A percentile compares a stretch with the other conserved stretches of the same genome.
These are phyloP conservation scores for Tryphoninae sp. DNA, from an alignment of 2,888 invertebrate species.

Conservation along the genomic window DNA sequence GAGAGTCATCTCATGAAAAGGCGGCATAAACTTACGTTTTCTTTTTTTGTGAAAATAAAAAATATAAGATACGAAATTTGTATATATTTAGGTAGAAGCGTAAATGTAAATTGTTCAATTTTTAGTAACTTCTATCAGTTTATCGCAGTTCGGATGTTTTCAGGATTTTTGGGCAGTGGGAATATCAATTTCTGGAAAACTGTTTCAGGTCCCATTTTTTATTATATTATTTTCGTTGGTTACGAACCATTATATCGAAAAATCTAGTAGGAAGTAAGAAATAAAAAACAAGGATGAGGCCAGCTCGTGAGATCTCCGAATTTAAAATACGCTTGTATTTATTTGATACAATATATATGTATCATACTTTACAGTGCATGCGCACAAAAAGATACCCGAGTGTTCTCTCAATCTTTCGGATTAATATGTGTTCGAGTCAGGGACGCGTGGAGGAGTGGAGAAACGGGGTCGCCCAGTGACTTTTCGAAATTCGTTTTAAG, in stretches of 20 bases:
- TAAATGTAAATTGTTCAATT: too few species aligned
- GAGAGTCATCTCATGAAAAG: too few species aligned
- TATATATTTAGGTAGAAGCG: too few species aligned
- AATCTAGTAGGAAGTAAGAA: neutral
- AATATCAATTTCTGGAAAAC: too few species aligned
- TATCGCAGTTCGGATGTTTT: neutral
- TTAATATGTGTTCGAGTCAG: conserved; percentile 63
- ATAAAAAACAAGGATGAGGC: neutral
- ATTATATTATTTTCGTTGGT: neutral
- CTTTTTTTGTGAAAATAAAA: too few species aligned
- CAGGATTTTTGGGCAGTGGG: neutral
- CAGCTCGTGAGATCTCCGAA: neutral
- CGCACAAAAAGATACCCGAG: conserved; percentile 37
- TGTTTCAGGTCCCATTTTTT: neutral
- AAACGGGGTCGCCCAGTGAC: conserved; percentile 53
- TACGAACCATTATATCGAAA: neutral
- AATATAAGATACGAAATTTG: too few species aligned
- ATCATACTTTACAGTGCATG: conserved; percentile 29
- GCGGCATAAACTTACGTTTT: too few species aligned
- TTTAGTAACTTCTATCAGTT: too few species aligned
- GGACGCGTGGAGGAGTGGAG: conserved; percentile 66
- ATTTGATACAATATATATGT: neutral
- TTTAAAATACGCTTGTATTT: neutral
- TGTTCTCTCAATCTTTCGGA: conserved; percentile 49
- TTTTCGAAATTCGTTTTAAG: conserved; percentile 63